These are phyloP conservation scores for Ormyrus thymus DNA, from an alignment of 2,888 invertebrate genomes.

Conservation along the genomic window DNA sequence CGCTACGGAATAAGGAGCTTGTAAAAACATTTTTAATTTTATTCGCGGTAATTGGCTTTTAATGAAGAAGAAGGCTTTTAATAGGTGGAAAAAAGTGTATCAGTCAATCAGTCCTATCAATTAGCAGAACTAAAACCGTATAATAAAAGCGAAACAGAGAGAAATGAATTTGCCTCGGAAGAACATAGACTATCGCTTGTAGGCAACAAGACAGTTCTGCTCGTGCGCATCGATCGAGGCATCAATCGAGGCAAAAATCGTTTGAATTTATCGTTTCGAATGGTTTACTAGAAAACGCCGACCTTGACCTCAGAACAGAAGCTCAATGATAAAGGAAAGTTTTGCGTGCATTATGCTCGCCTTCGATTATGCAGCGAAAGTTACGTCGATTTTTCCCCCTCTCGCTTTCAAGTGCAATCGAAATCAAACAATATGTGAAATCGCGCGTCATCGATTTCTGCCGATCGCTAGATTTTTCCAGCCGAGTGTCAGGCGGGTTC, in stretches of 20 bases:
- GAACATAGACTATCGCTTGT: too few relatives aligned
- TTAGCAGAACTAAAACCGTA: too few relatives aligned
- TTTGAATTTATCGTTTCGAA: constrained; percentile 54
- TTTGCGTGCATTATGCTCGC: constrained; percentile 16
- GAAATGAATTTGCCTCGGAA: too few relatives aligned
- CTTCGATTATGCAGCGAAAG: constrained; percentile 40
- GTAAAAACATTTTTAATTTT: too few relatives aligned
- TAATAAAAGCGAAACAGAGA: too few relatives aligned
- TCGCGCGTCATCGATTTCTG: neutral
- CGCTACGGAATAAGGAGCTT: neutral
- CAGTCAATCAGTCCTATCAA: too few relatives aligned
- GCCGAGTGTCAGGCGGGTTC: neutral
- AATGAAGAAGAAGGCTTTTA: too few relatives aligned
- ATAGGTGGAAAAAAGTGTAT: too few relatives aligned
- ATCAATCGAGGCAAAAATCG: constrained; percentile 41
- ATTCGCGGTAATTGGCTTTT: too few relatives aligned
- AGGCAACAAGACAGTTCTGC: neutral
- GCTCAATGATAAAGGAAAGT: constrained; percentile 53
- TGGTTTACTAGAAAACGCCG: constrained; percentile 52
- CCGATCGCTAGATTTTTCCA: too few relatives aligned
- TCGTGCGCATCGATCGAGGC: constrained; percentile 29
- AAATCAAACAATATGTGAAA: constrained; percentile 19
- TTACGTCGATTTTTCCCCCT: constrained; percentile 17
- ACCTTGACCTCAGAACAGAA: constrained; percentile 60
- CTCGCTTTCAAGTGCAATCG: constrained; percentile 14